Evolutionary conservation across 2,797 vertebrate species (phyloP), one percentile per base, ranked within the genome.

Genomic region (Australoheros facetus): DNA sequence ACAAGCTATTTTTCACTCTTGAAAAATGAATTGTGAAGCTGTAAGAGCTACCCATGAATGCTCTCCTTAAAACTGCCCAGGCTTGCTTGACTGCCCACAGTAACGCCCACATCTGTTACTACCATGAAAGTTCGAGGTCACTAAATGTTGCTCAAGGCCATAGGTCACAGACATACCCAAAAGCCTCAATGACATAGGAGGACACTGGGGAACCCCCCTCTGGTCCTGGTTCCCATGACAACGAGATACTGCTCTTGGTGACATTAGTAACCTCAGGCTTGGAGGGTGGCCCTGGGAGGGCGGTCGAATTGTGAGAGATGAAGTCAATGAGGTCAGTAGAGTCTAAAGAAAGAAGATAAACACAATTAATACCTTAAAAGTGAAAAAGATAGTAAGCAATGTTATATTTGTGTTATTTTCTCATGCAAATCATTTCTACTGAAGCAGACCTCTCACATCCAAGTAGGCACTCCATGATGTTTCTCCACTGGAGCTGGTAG

Each of bases 261-360:
- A 99, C 97, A 91, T 99, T 96, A 7, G 97, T 98, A 94, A 99
- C 97, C 94, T 97, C 97, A 77, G 97, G 97, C 92, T 99, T 98
- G 87, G 97, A 97, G 79, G 97, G 97, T 23, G 97, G 96, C 74
- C 97, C 97, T 23, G 97, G 97, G 59, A 99, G 96, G 37, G 97
- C 96, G 8, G 95, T 97, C 56, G 95, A 87, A 88, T 99, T 97
- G 73, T 97, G 97, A 88, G 89, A 97, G 92, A 96, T 96, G 87
- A 97, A 97, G 90, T 97, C 94, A 73, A 95, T 59, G 80, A 97
- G 96, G 94, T 97, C 97, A 72, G 95, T 95, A 0, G 97, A 96
- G 88, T 99, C 98, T 99, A 91, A 84, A 71, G 69, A 80, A 73
- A 75, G 0, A 32, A 85, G 32, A 88, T 30, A 73, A 14, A 54